Percentiles rank a stretch among this genome's conserved stretches.
Evolutionary conservation across 2,797 vertebrate genomes (phyloP).

Genomic region (Oreonectes daqikongensis): DNA sequence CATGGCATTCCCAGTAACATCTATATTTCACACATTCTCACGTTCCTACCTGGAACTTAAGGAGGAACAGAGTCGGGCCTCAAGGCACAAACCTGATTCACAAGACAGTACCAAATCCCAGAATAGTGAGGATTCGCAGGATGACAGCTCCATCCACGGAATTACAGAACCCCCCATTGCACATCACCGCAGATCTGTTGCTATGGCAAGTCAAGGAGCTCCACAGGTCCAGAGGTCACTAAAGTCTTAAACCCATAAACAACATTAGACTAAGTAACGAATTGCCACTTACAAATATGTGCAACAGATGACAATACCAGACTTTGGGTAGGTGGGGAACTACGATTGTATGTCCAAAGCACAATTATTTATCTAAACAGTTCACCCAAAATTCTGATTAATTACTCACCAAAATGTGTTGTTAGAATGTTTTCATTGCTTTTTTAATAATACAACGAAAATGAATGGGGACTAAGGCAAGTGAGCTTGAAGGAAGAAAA

Average conservation of each 20-base stretch:
- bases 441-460: too few species aligned
- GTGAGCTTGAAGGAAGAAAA: background rate
- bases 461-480: background rate
- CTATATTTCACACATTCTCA: conserved; percentile 98
- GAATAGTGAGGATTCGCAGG: conserved; percentile 75
- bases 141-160: conserved; percentile 64
- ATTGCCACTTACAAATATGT: conserved; percentile 7
- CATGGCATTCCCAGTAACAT: conserved; percentile 96
- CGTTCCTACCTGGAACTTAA: conserved; percentile 93
- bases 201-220: conserved; percentile 59
- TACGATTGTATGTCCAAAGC: conserved; percentile 29
- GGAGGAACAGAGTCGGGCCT: conserved; percentile 84
- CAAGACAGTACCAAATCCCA: conserved; percentile 80
- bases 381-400: conserved; percentile 7
- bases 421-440: conserved; percentile 6
- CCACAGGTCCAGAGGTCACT: conserved; percentile 61
- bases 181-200: conserved; percentile 70
- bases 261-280: background rate
- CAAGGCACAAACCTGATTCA: conserved; percentile 76
- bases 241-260: conserved; percentile 57
- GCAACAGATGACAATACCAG: conserved; percentile 15
- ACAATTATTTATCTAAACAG: conserved; percentile 16
- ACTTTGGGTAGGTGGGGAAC: background rate
- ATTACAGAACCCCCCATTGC: conserved; percentile 55
- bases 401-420: background rate